Evolutionary conservation across 2,888 invertebrate species (phyloP).

Genomic region (Agrotis segetum): DNA sequence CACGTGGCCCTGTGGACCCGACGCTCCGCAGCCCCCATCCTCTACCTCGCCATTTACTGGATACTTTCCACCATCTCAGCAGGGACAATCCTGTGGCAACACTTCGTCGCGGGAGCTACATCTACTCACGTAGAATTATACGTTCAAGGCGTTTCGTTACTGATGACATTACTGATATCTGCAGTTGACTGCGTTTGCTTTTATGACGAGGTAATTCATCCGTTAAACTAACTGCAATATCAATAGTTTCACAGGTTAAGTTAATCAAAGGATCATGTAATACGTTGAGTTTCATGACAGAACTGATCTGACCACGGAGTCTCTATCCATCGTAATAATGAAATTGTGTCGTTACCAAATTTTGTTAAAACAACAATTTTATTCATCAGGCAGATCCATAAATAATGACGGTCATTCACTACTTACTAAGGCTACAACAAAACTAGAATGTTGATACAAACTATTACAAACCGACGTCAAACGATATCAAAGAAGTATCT

Average conservation of each 20-base stretch:
- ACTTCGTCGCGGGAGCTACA: constrained; percentile 66
- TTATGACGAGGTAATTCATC: constrained; percentile 83
- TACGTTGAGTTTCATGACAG: constrained; percentile 4
- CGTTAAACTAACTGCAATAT: constrained; percentile 7
- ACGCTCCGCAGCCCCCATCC: constrained; percentile 82
- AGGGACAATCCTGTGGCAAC: constrained; percentile 77
- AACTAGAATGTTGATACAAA: not conserved
- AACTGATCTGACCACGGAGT: constrained; percentile 15
- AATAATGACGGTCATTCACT: not conserved
- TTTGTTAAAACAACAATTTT: not conserved
- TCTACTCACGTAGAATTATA: constrained; percentile 77
- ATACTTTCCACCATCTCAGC: constrained; percentile 79
- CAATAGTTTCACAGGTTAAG: constrained; percentile 24
- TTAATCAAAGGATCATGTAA: not conserved
- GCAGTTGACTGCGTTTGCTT: constrained; percentile 84
- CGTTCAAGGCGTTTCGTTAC: constrained; percentile 75
- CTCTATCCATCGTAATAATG: not conserved
- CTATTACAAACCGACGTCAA: constrained; percentile 1
- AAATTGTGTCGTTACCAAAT: not conserved
- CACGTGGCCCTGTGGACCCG: constrained; percentile 84
- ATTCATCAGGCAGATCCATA: not conserved
- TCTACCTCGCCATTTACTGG: constrained; percentile 88
- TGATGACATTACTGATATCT: constrained; percentile 78
- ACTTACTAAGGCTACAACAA: too few species aligned
- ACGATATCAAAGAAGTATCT: constrained; percentile 8